These are phyloP conservation scores for Cecidostiba fungosa DNA, from an alignment of 2,888 invertebrate genomes.

Conservation along the genomic window DNA sequence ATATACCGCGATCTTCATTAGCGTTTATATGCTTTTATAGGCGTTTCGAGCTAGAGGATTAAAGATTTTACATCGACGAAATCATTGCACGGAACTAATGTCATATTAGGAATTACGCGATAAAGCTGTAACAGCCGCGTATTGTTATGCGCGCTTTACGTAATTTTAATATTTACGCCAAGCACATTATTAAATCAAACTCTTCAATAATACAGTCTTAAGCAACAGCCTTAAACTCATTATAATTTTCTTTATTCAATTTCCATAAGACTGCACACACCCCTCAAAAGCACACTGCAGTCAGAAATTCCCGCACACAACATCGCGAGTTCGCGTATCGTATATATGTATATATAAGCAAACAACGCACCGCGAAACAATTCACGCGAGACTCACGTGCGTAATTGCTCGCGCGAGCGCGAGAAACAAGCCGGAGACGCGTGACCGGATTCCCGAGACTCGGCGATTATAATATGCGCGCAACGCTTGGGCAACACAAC, in stretches of 20 bases:
- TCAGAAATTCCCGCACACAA: background rate
- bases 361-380: background rate
- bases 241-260: no score
- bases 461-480: conserved; percentile 36
- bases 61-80: conserved; percentile 5
- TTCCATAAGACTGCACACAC: background rate
- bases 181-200: no score
- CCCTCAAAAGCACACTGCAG: background rate
- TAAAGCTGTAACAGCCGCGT: conserved; percentile 24
- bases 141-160: background rate
- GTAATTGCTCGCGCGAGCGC: conserved; percentile 30
- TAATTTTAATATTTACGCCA: no score
- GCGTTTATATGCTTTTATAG: background rate
- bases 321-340: no score
- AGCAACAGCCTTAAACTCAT: no score
- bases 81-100: conserved; percentile 45
- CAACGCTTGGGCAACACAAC: conserved; percentile 28
- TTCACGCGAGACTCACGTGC: conserved; percentile 8
- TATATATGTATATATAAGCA: background rate
- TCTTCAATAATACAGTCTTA: no score
- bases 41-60: background rate
- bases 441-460: conserved; percentile 55
- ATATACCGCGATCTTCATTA: conserved; percentile 16
- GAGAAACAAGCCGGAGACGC: conserved; percentile 52
- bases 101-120: conserved; percentile 9